phyloP scores from a whole-genome alignment of 2,113 vertebrate species.

The Nesoenas mayeri region DNA sequence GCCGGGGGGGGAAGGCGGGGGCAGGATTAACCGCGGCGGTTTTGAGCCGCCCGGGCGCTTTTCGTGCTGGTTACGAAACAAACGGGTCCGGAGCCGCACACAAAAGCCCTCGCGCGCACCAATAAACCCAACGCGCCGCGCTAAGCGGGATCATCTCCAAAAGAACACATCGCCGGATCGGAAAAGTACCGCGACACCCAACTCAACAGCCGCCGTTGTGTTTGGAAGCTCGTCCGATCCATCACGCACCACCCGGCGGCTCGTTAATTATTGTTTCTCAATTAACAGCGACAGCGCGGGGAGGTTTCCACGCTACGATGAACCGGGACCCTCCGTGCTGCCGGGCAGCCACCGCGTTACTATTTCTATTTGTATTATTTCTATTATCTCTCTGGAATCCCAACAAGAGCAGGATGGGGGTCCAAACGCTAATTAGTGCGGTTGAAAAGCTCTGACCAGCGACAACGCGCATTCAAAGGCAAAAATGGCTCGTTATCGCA shows the following conservation, averaged over 20 bases:
- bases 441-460: not conserved
- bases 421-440: too few species aligned
- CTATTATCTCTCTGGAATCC: too few species aligned
- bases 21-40: not conserved
- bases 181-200: not conserved
- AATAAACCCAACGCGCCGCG: not conserved
- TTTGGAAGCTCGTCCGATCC: not conserved
- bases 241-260: not conserved
- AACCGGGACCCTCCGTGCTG: not conserved
- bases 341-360: too few species aligned
- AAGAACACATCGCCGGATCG: not conserved
- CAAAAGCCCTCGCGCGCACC: not conserved
- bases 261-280: not conserved
- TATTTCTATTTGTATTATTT: too few species aligned
- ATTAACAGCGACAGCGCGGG: not conserved
- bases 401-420: fast-evolving
- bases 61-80: not conserved
- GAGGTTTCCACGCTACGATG: not conserved
- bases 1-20: not conserved
- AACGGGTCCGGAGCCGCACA: not conserved
- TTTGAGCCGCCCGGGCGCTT: not conserved
- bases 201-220: too few species aligned
- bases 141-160: not conserved
- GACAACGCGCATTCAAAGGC: fast-evolving
- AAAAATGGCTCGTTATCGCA: fast-evolving